Evolutionary conservation across 2,113 vertebrate species (phyloP).

Genomic region (Xiphophorus maculatus): DNA sequence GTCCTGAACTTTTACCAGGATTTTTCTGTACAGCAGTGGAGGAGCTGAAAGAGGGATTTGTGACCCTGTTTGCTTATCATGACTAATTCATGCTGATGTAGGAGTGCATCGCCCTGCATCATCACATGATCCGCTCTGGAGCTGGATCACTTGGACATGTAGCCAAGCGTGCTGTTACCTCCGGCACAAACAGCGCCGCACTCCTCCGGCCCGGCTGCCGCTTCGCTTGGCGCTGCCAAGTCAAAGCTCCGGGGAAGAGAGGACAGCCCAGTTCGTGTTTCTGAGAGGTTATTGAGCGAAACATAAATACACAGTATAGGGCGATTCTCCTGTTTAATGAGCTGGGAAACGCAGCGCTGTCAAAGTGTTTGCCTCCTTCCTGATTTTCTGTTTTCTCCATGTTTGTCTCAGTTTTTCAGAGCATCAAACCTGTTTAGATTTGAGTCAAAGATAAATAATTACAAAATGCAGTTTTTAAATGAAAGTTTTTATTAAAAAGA

Average conservation of each 20-base stretch:
- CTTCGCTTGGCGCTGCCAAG: conserved; percentile 23
- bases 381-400: too few relatives aligned
- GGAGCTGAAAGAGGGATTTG: conserved; percentile 55
- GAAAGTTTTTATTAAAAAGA: too few relatives aligned
- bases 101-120: conserved; percentile 51
- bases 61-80: conserved; percentile 53
- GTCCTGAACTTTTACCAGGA: conserved; percentile 5
- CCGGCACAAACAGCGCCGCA: not conserved
- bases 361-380: too few relatives aligned
- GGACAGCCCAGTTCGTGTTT: not conserved
- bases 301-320: conserved; percentile 12
- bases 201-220: not conserved
- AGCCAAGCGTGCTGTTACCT: conserved; percentile 16
- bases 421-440: too few relatives aligned
- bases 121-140: conserved; percentile 35
- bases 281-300: not conserved
- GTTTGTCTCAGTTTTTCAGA: too few relatives aligned
- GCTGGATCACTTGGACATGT: conserved; percentile 33
- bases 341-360: not conserved
- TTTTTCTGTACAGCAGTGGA: conserved; percentile 36
- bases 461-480: too few relatives aligned
- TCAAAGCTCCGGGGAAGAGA: not conserved
- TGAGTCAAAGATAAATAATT: too few relatives aligned
- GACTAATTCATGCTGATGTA: conserved; percentile 68
- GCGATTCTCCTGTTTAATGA: conserved; percentile 5